Evolutionary conservation across 2,888 invertebrate species (phyloP).

Genomic region (Darwinula stevensoni): DNA sequence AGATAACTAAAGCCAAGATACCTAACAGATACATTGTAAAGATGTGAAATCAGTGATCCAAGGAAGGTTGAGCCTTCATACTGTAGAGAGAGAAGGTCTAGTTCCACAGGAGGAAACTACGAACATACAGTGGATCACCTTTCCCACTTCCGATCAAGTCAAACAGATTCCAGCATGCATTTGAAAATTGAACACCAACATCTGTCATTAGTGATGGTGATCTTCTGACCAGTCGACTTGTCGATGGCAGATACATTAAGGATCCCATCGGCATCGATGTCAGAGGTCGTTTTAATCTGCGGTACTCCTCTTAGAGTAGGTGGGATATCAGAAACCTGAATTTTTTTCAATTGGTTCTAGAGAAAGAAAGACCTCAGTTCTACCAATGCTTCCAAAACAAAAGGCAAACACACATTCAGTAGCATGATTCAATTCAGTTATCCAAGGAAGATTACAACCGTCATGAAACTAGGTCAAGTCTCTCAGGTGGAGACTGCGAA

Average conservation of each 20-base stretch:
- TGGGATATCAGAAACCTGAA: constrained; percentile 84
- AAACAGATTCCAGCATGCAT: constrained; percentile 15
- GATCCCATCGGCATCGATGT: constrained; percentile 51
- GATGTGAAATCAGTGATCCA: too few species aligned
- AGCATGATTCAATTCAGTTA: not conserved
- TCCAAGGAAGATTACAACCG: constrained; percentile 14
- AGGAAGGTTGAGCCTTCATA: too few species aligned
- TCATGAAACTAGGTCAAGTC: too few species aligned
- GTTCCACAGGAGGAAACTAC: too few species aligned
- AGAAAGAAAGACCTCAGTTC: constrained; percentile 3
- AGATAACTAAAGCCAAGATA: too few species aligned
- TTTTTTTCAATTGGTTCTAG: constrained; percentile 39
- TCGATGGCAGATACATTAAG: constrained; percentile 75
- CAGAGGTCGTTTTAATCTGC: constrained; percentile 26
- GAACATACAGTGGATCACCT: too few species aligned
- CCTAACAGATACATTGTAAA: too few species aligned
- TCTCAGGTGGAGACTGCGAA: constrained; percentile 14
- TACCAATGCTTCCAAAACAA: constrained; percentile 3
- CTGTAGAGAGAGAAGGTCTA: too few species aligned
- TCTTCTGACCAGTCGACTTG: constrained; percentile 73
- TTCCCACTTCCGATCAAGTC: not conserved
- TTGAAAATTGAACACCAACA: constrained; percentile 21
- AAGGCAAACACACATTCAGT: not conserved
- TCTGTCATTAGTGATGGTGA: constrained; percentile 36
- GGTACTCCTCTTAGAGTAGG: constrained; percentile 41